Percentiles rank a stretch among this genome's conserved stretches.
These are phyloP conservation scores for Pseudomyrmex sp. DNA, from an alignment of 1,140 invertebrate genomes.

Conservation along the genomic window DNA sequence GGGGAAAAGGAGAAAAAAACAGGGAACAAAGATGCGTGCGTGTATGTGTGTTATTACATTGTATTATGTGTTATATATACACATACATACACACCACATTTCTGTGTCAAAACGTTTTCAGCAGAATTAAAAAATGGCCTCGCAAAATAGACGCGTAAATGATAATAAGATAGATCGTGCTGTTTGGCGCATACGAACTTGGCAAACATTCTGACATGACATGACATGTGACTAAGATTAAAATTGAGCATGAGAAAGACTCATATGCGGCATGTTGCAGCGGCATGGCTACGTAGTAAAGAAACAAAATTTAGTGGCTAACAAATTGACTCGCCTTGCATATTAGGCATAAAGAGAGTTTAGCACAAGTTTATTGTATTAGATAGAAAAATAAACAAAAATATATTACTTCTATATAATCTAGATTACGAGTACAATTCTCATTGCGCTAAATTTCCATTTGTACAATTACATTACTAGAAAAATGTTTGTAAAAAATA, in stretches of 20 bases:
- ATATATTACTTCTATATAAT: constrained; percentile 36
- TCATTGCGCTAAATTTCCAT: constrained; percentile 21
- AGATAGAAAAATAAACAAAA: not conserved
- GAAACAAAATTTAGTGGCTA: constrained; percentile 24
- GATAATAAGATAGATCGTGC: constrained; percentile 3
- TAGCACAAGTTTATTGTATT: not conserved
- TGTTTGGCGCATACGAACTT: constrained; percentile 31
- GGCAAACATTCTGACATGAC: constrained; percentile 1
- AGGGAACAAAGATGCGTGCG: no score
- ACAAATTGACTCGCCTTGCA: constrained; percentile 23
- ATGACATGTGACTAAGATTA: constrained; percentile 38
- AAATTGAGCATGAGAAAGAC: constrained; percentile 54
- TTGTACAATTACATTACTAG: not conserved
- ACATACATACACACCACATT: no score
- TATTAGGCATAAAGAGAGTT: constrained; percentile 12
- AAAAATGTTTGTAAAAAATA: not conserved
- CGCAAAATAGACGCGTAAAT: constrained; percentile 38
- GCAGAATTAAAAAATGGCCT: constrained; percentile 55
- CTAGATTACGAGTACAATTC: constrained; percentile 22
- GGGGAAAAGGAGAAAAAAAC: not conserved
- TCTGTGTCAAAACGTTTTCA: no score
- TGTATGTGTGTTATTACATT: no score
- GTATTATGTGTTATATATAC: no score
- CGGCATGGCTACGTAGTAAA: constrained; percentile 62
- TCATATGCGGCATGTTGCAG: constrained; percentile 57